Evolutionary conservation across 1,140 invertebrate species (phyloP).

Genomic region (Plutomurus gul): DNA sequence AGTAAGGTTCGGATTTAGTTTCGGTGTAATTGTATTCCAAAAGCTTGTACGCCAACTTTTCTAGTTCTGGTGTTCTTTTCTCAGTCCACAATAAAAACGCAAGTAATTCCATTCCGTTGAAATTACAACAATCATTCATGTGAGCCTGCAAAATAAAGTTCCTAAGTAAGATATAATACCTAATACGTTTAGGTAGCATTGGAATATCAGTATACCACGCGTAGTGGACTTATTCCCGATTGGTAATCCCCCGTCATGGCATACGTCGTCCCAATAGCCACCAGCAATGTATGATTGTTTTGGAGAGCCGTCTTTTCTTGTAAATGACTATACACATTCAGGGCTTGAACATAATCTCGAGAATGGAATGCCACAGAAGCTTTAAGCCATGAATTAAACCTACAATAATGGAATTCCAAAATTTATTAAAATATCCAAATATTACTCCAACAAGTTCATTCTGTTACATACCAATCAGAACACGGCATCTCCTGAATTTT

Average conservation of each 20-base stretch:
- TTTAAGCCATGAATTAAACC: conserved; percentile 73
- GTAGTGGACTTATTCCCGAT: conserved; percentile 45
- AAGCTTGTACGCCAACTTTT: conserved; percentile 59
- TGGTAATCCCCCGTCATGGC: conserved; percentile 45
- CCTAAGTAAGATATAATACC: too few species aligned
- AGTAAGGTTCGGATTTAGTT: conserved; percentile 64
- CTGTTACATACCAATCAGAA: conserved; percentile 64
- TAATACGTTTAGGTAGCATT: too few species aligned
- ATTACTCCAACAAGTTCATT: conserved; percentile 13
- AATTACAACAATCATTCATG: conserved; percentile 64
- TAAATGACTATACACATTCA: conserved; percentile 66
- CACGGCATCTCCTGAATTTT: conserved; percentile 58
- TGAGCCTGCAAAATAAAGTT: conserved; percentile 59
- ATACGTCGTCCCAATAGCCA: conserved; percentile 56
- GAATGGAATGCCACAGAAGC: conserved; percentile 67
- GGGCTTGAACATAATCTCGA: conserved; percentile 68
- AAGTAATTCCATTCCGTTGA: conserved; percentile 63
- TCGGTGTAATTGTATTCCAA: conserved; percentile 59
- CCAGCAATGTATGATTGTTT: conserved; percentile 66
- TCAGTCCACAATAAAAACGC: conserved; percentile 61
- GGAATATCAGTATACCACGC: too few species aligned
- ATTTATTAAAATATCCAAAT: conserved; percentile 32
- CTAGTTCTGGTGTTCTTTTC: conserved; percentile 60
- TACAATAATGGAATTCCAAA: conserved; percentile 55
- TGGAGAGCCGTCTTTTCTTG: conserved; percentile 66